Evolutionary conservation across 2,113 vertebrate genomes (phyloP).

Genomic region (Pithys albifrons): DNA sequence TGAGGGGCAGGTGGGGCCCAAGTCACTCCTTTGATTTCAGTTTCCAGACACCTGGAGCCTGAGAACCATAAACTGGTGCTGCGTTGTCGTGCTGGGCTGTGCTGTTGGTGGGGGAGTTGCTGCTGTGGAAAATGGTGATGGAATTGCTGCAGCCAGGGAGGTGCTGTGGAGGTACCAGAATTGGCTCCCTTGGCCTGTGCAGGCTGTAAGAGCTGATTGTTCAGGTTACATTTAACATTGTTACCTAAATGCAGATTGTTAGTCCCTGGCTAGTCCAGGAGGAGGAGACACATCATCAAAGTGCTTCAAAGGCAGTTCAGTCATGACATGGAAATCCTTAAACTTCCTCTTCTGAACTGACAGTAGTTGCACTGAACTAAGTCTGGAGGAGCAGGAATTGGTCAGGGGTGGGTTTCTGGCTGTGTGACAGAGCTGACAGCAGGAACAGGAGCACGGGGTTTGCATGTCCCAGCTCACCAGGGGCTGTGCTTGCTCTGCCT

Average conservation of each 20-base stretch:
- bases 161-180: background rate
- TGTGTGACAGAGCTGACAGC: background rate
- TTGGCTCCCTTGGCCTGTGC: background rate
- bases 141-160: background rate
- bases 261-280: background rate
- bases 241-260: background rate
- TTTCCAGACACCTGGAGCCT: background rate
- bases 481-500: background rate
- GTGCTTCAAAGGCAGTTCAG: background rate
- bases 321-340: background rate
- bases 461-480: background rate
- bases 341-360: background rate
- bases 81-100: background rate
- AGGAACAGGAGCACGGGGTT: background rate
- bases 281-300: background rate
- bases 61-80: background rate
- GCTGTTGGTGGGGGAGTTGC: background rate
- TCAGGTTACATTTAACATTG: background rate
- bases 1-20: conserved; percentile 77
- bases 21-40: background rate
- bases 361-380: rapidly evolving
- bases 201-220: background rate
- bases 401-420: background rate
- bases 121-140: background rate
- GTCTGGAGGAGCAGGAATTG: background rate